Base-by-base conservation (phyloP, 2,888 invertebrate genomes). In the Heliconius aoede region DNA sequence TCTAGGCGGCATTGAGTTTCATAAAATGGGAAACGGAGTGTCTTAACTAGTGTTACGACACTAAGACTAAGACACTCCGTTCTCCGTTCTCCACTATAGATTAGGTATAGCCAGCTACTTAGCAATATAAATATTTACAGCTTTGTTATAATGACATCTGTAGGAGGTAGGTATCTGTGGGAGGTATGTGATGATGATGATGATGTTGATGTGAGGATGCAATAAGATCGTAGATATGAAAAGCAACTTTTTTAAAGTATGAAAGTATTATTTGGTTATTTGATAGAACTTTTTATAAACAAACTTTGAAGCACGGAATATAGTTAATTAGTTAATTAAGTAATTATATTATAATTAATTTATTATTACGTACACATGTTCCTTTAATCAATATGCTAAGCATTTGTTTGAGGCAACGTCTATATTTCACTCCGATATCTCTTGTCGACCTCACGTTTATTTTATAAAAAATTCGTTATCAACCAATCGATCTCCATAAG, bases 401-500 rank as follows among this genome's bases (percentile, higher is more conserved):
- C n/a, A 32, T 64, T 36, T 64, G 3, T 32, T n/a, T 32, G n/a
- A 30, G 11, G 30, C n/a, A 28, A 64, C 2, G n/a, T 15, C 15
- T 36, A 36, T 24, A 69, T 69, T 69, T 69, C 51, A 32, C 51
- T 32, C 15, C 55, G 24, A 24, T 55, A 69, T 46, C 51, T 69
- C n/a, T 69, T 24, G 32, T 69, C 13, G 30, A 69, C 55, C n/a
- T 69, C 30, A 30, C 30, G 30, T 24, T 55, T 55, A 55, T n/a
- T 51, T 69, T 18, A 24, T 3, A 69, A 55, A 30, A 51, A 18
- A 32, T 69, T 65, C 24, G 3, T 65, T 55, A 69, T 30, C 69
- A 9, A n/a, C 55, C 55, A 32, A 69, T 55, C 55, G n/a, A 69
- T 55, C 40, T 40, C 67, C 30, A 30, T 51, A 46, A 68, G 11